Conservation (phyloP, 1,140 invertebrate genomes). For the Ganaspis sp. region DNA sequence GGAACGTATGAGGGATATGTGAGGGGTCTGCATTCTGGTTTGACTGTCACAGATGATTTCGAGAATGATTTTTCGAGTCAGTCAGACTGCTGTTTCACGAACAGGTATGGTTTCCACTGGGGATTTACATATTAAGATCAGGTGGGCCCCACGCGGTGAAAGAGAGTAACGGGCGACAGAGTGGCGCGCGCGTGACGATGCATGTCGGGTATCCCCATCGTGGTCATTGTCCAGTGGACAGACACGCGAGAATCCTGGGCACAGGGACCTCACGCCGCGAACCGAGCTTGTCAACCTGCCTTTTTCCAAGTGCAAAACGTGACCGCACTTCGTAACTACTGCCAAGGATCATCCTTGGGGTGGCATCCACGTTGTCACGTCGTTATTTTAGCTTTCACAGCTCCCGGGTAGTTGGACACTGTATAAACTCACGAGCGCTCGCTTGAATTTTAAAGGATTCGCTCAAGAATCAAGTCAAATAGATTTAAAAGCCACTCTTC, state of each 20-base stretch:
- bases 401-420: constrained; percentile 1
- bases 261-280: constrained; percentile 63
- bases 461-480: neutral
- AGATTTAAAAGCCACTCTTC: neutral
- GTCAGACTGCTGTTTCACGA: constrained; percentile 45
- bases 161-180: constrained; percentile 62
- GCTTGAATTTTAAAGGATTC: constrained; percentile 1
- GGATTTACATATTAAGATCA: constrained; percentile 44
- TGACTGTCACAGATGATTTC: constrained; percentile 31
- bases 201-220: constrained; percentile 59
- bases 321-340: constrained; percentile 52
- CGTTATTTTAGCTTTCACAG: constrained; percentile 47
- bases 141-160: constrained; percentile 47
- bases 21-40: neutral
- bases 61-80: constrained; percentile 36
- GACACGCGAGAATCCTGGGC: constrained; percentile 57
- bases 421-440: neutral
- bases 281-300: constrained; percentile 62
- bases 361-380: constrained; percentile 33
- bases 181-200: constrained; percentile 65
- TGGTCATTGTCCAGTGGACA: constrained; percentile 62
- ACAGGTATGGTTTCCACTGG: neutral
- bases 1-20: neutral
- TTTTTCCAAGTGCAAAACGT: constrained; percentile 52
- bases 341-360: constrained; percentile 38